Evolutionary conservation across 2,113 vertebrate genomes (phyloP).

Genomic region (Chlamydotis undulata): DNA sequence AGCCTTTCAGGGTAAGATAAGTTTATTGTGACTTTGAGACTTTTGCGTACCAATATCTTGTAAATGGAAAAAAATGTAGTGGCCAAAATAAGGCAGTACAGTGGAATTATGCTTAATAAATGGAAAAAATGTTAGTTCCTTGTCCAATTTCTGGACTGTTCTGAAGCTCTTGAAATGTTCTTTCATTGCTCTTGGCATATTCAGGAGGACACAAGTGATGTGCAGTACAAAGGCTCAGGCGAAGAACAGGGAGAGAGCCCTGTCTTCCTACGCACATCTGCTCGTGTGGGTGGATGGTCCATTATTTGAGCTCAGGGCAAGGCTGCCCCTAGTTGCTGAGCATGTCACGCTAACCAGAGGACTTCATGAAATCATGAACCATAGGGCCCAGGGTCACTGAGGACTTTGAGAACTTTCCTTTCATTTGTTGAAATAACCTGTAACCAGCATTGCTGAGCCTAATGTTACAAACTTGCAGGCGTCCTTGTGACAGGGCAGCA

Average conservation of each 20-base stretch:
- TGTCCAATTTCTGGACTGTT: background rate
- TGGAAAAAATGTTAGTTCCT: background rate
- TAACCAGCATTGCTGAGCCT: background rate
- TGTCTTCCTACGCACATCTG: background rate
- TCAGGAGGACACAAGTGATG: background rate
- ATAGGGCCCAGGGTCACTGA: background rate
- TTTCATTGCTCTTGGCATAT: background rate
- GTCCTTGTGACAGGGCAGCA: background rate
- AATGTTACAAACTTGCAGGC: background rate
- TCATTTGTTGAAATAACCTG: background rate
- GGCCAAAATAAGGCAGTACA: background rate
- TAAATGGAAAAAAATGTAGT: background rate
- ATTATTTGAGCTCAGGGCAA: background rate
- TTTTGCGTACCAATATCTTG: background rate
- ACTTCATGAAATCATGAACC: background rate
- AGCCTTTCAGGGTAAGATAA: background rate
- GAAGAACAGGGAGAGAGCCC: background rate
- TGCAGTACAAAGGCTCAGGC: background rate
- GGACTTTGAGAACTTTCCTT: background rate
- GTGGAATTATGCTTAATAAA: background rate
- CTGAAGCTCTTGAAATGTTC: background rate
- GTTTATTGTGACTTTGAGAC: background rate
- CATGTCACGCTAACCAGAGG: background rate
- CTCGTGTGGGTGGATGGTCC: fast-evolving
- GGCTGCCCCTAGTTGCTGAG: background rate